Conservation (phyloP, 2,797 vertebrate genomes). For the Gambelia wislizenii region DNA sequence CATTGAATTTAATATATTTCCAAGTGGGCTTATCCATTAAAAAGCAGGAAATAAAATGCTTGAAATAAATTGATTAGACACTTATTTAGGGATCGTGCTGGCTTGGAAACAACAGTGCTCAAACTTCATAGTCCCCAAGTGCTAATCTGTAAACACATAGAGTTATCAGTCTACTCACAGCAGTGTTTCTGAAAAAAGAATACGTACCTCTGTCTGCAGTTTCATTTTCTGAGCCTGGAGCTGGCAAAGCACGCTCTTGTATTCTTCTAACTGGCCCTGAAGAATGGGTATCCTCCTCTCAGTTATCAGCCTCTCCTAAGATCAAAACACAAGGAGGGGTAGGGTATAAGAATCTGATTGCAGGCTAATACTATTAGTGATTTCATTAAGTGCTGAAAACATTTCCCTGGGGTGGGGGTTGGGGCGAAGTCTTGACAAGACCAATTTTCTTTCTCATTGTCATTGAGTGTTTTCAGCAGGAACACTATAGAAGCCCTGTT, state of each 20-base stretch:
- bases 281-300: conserved; percentile 87
- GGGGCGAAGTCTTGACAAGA: neutral
- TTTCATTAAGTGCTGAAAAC: conserved; percentile 14
- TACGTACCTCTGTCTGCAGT: conserved; percentile 92
- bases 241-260: conserved; percentile 89
- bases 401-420: neutral
- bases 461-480: neutral
- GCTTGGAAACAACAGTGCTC: neutral
- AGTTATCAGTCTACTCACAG: neutral
- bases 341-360: conserved; percentile 3
- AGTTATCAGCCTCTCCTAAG: conserved; percentile 87
- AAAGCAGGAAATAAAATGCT: neutral
- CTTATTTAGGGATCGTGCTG: neutral
- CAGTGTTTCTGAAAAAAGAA: neutral
- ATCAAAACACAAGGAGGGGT: conserved; percentile 51
- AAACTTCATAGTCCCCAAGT: neutral
- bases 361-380: conserved; percentile 40
- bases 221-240: conserved; percentile 89
- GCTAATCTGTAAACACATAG: neutral
- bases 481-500: neutral
- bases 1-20: neutral
- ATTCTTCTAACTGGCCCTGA: conserved; percentile 90
- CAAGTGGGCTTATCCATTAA: neutral
- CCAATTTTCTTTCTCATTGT: neutral
- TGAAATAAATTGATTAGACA: neutral